These are phyloP conservation scores for Scopus umbretta DNA, from an alignment of 2,113 vertebrate species.

Conservation along the genomic window DNA sequence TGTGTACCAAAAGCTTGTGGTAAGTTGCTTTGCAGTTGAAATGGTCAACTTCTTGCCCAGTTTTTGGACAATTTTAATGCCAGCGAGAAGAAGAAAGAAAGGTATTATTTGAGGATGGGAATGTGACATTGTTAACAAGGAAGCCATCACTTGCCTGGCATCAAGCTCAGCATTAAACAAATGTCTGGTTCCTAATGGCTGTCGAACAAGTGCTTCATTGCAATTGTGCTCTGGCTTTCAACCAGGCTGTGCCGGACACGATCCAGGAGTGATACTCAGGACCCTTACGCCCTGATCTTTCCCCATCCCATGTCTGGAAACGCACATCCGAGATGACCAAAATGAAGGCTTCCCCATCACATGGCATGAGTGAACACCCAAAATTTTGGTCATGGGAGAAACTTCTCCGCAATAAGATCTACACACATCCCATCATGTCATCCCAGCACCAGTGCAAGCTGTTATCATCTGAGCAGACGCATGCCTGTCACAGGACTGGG, in stretches of 20 bases:
- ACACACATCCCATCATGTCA: neutral
- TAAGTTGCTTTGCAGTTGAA: neutral
- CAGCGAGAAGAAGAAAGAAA: neutral
- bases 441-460: neutral
- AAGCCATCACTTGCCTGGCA: neutral
- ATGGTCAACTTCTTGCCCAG: neutral
- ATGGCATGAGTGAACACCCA: neutral
- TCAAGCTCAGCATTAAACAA: neutral
- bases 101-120: neutral
- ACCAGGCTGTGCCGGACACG: neutral
- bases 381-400: neutral
- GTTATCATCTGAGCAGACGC: neutral
- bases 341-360: neutral
- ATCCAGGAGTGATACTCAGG: neutral
- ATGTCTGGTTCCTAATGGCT: neutral
- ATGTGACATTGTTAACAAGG: neutral
- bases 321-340: neutral
- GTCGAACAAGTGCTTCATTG: neutral
- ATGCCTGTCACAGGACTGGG: neutral
- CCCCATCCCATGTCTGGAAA: neutral
- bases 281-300: accelerated
- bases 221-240: neutral
- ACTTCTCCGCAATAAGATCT: neutral
- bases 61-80: neutral
- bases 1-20: neutral